A percentile compares a stretch with the other conserved stretches of the same genome.
Evolutionary conservation across 1,140 invertebrate genomes (phyloP).

Genomic region (Ruditapes philippinarum): DNA sequence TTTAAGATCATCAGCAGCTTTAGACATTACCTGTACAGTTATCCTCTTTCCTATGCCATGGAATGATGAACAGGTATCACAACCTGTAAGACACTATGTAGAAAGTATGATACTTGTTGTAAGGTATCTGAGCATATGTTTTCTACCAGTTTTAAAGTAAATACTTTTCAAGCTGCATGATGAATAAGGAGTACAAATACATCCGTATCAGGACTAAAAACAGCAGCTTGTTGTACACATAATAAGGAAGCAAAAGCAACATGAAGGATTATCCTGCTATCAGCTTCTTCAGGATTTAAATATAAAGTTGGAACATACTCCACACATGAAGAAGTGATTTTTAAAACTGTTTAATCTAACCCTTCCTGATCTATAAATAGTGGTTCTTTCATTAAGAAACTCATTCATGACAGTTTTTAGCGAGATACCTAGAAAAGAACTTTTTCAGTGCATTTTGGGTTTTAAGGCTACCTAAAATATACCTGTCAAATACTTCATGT

Average conservation of each 20-base stretch:
- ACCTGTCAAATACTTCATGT: background rate
- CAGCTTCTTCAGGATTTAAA: background rate
- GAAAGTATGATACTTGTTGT: slow-evolving; percentile 8
- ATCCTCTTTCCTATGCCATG: background rate
- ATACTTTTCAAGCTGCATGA: background rate
- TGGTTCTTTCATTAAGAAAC: background rate
- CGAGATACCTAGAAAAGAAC: background rate
- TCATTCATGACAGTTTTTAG: too few species aligned
- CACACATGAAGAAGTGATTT: too few species aligned
- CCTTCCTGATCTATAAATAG: background rate
- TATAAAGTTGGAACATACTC: background rate
- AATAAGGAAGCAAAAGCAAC: background rate
- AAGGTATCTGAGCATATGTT: background rate
- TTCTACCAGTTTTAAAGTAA: background rate
- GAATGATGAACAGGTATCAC: background rate
- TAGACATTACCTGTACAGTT: background rate
- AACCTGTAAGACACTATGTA: slow-evolving; percentile 31
- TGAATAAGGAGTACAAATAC: background rate
- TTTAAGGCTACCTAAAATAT: background rate
- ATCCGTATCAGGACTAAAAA: too few species aligned
- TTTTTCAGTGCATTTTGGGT: background rate
- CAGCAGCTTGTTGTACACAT: background rate
- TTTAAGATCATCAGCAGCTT: background rate
- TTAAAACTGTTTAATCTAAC: background rate
- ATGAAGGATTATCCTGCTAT: slow-evolving; percentile 9